Percentiles rank a stretch among this genome's conserved stretches.
Conservation (phyloP, 1,140 invertebrate species). For the Papilio xuthus region DNA sequence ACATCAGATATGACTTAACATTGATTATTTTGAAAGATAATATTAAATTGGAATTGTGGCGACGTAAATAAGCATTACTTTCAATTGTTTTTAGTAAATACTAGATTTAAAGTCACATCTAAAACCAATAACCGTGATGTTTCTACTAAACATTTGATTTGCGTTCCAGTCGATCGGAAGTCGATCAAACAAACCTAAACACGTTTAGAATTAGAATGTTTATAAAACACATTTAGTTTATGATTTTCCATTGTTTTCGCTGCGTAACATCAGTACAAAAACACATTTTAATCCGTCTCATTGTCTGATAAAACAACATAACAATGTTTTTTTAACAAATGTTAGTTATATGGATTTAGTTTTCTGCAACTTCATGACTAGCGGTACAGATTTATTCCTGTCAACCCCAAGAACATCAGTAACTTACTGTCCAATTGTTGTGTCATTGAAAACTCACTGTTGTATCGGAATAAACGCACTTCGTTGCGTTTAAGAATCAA, state of each 20-base stretch:
- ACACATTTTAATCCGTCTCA: neutral
- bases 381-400: neutral
- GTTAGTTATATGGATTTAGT: no score
- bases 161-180: neutral
- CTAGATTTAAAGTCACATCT: neutral
- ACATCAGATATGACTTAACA: neutral
- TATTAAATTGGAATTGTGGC: neutral
- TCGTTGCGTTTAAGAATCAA: neutral
- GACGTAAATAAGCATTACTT: neutral
- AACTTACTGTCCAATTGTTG: neutral
- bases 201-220: slow-evolving; percentile 23
- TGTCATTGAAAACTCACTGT: no score
- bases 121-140: neutral
- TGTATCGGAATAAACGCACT: neutral
- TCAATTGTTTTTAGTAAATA: neutral
- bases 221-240: slow-evolving; percentile 23
- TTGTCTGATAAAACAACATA: neutral
- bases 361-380: neutral
- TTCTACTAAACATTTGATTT: neutral
- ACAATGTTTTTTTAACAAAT: no score
- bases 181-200: slow-evolving; percentile 10
- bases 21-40: neutral
- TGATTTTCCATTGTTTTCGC: neutral
- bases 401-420: neutral
- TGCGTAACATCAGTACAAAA: neutral